These are phyloP conservation scores for Alitta virens DNA, from an alignment of 2,888 invertebrate species.

Conservation along the genomic window DNA sequence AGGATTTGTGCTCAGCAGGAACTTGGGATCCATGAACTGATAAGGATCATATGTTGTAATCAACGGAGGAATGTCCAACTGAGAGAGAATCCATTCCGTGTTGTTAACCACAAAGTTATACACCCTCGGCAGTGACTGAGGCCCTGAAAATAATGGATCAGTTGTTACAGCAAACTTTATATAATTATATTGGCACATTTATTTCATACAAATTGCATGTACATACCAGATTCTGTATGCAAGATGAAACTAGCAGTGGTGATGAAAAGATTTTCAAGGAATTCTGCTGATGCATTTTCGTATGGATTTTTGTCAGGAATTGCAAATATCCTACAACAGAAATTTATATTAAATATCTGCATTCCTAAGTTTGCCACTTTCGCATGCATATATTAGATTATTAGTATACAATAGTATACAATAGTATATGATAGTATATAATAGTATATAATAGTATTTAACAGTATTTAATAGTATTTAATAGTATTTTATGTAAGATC, in stretches of 20 bases:
- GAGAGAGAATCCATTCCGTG: conserved; percentile 42
- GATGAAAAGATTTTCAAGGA: conserved; percentile 38
- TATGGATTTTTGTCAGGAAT: conserved; percentile 21
- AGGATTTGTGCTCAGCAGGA: conserved; percentile 3
- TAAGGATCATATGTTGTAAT: conserved; percentile 21
- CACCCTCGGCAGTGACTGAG: conserved; percentile 23
- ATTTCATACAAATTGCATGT: too few species aligned
- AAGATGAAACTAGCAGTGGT: conserved; percentile 37
- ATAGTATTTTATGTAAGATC: too few species aligned
- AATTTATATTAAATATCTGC: too few species aligned
- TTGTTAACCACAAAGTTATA: conserved; percentile 44
- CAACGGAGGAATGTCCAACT: conserved; percentile 42
- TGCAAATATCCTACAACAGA: background rate
- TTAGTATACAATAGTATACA: too few species aligned
- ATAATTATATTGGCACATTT: too few species aligned
- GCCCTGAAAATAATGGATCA: background rate
- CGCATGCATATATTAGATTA: too few species aligned
- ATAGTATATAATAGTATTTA: too few species aligned
- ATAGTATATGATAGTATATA: too few species aligned
- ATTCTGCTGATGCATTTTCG: conserved; percentile 40
- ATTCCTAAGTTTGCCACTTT: too few species aligned
- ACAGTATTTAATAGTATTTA: too few species aligned
- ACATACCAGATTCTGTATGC: conserved; percentile 35
- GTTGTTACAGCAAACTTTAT: too few species aligned
- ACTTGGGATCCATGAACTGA: background rate